phyloP scores from a whole-genome alignment of 2,797 vertebrate species.

The Chiroxiphia lanceolata region DNA sequence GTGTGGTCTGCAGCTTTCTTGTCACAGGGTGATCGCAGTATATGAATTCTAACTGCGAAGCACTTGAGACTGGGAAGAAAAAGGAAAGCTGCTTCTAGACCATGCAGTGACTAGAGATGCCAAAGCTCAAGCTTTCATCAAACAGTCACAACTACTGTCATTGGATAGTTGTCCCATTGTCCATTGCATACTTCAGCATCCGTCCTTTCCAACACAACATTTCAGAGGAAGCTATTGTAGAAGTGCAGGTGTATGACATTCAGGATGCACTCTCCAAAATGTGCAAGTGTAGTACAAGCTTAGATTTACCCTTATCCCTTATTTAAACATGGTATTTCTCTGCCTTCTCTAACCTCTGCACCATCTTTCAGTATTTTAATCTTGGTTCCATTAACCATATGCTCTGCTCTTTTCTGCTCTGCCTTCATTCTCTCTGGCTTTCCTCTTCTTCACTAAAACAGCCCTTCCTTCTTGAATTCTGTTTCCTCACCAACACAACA shows the following conservation, averaged over 20 bases:
- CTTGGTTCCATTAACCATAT: not conserved
- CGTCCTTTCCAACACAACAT: not conserved
- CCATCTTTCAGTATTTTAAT: not conserved
- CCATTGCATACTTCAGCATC: not conserved
- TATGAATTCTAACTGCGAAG: not conserved
- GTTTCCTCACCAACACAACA: not conserved
- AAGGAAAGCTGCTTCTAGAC: not conserved
- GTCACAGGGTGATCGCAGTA: fast-evolving
- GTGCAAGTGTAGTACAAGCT: not conserved
- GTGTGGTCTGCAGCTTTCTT: not conserved
- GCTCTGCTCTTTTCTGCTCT: not conserved
- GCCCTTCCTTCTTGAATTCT: not conserved
- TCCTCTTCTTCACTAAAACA: not conserved
- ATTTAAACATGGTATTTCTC: not conserved
- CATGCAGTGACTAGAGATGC: not conserved
- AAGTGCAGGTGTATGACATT: not conserved
- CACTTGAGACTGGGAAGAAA: not conserved
- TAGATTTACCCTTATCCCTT: not conserved
- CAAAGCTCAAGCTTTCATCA: not conserved
- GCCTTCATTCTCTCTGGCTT: not conserved
- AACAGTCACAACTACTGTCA: not conserved
- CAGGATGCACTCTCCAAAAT: not conserved
- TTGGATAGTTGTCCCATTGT: not conserved
- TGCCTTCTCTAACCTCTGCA: not conserved
- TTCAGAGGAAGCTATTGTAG: not conserved